Evolutionary conservation across 2,797 vertebrate species (phyloP).

Genomic region (Martes flavigula): DNA sequence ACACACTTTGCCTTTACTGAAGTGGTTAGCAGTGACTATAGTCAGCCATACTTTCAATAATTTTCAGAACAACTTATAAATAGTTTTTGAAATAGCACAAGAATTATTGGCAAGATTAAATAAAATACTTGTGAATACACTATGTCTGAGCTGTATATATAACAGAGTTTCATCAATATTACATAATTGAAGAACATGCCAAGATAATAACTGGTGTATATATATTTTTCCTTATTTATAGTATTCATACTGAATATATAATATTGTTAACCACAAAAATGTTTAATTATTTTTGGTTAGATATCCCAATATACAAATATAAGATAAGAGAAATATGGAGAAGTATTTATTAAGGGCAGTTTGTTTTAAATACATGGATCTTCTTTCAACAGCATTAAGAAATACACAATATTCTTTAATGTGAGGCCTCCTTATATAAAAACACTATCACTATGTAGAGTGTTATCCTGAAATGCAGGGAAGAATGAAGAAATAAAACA

Average conservation of each 20-base stretch:
- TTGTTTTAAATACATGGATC: not conserved
- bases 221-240: not conserved
- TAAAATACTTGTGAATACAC: not conserved
- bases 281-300: not conserved
- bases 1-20: not conserved
- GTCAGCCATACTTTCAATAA: not conserved
- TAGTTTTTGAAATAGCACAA: not conserved
- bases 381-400: slow-evolving; percentile 13
- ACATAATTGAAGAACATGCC: not conserved
- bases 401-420: not conserved
- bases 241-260: not conserved
- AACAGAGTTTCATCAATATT: not conserved
- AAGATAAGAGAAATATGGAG: not conserved
- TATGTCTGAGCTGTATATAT: not conserved
- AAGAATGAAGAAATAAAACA: not conserved
- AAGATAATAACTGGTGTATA: not conserved
- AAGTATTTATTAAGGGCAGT: not conserved
- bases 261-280: not conserved
- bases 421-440: not conserved
- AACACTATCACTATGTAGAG: not conserved
- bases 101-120: not conserved
- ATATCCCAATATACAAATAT: not conserved
- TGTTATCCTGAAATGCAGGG: not conserved
- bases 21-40: not conserved
- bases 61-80: not conserved